Base-by-base conservation (phyloP, 2,797 vertebrate genomes). In the Salarias fasciatus region DNA sequence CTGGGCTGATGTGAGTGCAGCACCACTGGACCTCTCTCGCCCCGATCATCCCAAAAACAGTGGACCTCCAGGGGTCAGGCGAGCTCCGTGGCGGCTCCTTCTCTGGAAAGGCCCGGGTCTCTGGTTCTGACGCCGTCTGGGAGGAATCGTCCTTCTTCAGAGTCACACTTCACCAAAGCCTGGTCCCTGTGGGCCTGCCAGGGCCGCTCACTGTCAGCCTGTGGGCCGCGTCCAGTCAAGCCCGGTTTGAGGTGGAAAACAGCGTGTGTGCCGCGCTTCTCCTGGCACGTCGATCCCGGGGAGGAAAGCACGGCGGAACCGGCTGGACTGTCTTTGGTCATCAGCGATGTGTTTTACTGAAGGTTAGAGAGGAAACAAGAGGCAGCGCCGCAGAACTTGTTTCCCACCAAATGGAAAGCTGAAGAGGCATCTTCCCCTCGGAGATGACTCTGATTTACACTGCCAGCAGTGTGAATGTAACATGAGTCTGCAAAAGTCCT, bases 321-420 rank as follows among this genome's bases (percentile, higher is more conserved):
- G 51, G 45, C 38, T 90, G 87, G 90, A 77, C 7, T 8, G 4
- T 88, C 48, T 70, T 63, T 8, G 37, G 72, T 55, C 75, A 24
- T 33, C 86, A 86, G 53, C 71, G 24, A 51, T 89, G 88, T 75
- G 66, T 62, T 45, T 41, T 59, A 52, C 53, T 91, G 53, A 87
- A 91, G 90, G 89, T 92, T 55, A 89, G 89, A 82, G 28, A 66
- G 85, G 88, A 88, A 91, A 89, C 86, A 77, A 84, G 63, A 9
- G 35, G 37, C 41, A 6, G 29, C 12, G n/a, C 2, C 43, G 40
- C n/a, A 57, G 69, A 54, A 59, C 83, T 84, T 91, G 87, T 91
- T 90, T 92, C 81, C 78, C 64, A 51, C 12, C 63, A 9, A 5
- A 60, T 33, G 75, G 72, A 86, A 88, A 85, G 65, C 43, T 52